Conservation (phyloP, 2,113 vertebrate species). For the Carollia perspicillata region DNA sequence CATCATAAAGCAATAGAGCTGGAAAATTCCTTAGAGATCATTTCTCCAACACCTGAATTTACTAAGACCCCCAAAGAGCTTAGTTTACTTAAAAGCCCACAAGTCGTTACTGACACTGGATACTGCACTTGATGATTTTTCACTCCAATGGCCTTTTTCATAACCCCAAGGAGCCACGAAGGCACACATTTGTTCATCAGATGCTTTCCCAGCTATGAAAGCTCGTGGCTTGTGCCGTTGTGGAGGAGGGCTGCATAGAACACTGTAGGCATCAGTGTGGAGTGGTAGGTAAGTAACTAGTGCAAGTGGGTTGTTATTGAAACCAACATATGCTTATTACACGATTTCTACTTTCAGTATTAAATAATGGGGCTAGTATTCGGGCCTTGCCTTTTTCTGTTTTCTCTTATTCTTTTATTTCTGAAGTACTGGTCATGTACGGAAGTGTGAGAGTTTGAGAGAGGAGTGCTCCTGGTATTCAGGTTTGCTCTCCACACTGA, state of each 20-base stretch:
- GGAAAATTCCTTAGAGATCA: not conserved
- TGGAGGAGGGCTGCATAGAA: accelerated
- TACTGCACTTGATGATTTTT: not conserved
- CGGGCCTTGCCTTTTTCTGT: not conserved
- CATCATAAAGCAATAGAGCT: not conserved
- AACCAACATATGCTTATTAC: not conserved
- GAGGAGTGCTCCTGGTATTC: not conserved
- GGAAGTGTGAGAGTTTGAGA: not conserved
- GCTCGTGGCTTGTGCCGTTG: not conserved
- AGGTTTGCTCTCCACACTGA: not conserved
- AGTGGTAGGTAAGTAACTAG: not conserved
- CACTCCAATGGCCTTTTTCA: not conserved
- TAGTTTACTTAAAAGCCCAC: not conserved
- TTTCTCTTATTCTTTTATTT: not conserved
- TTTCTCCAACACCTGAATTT: not conserved
- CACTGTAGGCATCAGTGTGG: not conserved
- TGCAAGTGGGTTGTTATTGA: not conserved
- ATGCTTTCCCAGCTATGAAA: not conserved
- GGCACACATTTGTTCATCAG: not conserved
- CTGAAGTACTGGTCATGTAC: not conserved
- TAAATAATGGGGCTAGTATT: not conserved
- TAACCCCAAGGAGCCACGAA: not conserved
- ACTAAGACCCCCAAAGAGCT: not conserved
- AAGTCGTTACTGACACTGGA: not conserved
- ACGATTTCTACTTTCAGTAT: not conserved